Conservation (phyloP, 2,797 vertebrate genomes). For the Diglossa cyanea region DNA sequence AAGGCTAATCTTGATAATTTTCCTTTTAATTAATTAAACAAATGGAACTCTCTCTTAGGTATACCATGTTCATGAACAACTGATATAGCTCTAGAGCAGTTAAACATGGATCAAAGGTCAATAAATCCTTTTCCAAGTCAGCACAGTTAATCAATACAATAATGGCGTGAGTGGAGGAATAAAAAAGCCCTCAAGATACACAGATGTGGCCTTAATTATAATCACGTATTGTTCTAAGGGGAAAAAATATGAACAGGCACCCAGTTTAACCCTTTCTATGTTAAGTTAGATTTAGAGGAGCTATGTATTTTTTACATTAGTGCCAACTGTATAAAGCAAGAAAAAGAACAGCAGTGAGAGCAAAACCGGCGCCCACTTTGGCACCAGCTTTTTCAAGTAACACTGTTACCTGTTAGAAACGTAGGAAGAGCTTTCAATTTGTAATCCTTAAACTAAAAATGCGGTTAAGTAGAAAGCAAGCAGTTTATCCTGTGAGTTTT, state of each 20-base stretch:
- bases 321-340: slow-evolving; percentile 69
- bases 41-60: slow-evolving; percentile 56
- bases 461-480: slow-evolving; percentile 87
- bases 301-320: slow-evolving; percentile 66
- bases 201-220: slow-evolving; percentile 78
- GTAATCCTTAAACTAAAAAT: slow-evolving; percentile 91
- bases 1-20: slow-evolving; percentile 70
- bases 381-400: slow-evolving; percentile 71
- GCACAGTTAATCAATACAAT: slow-evolving; percentile 18
- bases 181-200: slow-evolving; percentile 52
- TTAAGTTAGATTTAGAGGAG: slow-evolving; percentile 71
- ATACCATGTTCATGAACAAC: slow-evolving; percentile 16
- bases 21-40: slow-evolving; percentile 65
- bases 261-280: slow-evolving; percentile 61
- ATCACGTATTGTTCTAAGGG: slow-evolving; percentile 50
- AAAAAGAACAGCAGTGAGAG: slow-evolving; percentile 62
- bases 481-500: slow-evolving; percentile 79
- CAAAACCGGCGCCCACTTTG: slow-evolving; percentile 61
- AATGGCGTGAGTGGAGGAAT: not conserved
- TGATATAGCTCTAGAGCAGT: slow-evolving; percentile 49
- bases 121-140: slow-evolving; percentile 62
- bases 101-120: slow-evolving; percentile 64
- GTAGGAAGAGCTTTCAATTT: slow-evolving; percentile 90
- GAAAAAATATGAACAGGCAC: slow-evolving; percentile 3
- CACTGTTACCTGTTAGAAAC: slow-evolving; percentile 71